Evolutionary conservation across 2,113 vertebrate species (phyloP).

Genomic region (Pollachius pollachius): DNA sequence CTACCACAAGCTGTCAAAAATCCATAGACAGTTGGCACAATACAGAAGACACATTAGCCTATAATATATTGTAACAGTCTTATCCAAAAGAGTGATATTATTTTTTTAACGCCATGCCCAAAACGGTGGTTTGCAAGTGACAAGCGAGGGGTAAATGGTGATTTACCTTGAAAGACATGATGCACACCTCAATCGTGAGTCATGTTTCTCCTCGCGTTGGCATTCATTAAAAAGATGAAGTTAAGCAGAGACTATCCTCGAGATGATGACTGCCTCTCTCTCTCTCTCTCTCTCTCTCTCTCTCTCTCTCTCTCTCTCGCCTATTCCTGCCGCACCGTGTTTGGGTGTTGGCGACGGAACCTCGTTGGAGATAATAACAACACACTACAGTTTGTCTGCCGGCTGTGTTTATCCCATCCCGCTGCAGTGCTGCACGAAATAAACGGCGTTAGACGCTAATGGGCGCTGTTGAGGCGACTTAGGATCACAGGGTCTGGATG

Average conservation of each 20-base stretch:
- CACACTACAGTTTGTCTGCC: too few species aligned
- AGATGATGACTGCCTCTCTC: constrained; percentile 21
- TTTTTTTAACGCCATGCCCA: too few species aligned
- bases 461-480: constrained; percentile 30
- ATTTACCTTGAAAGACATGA: constrained; percentile 79
- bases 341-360: constrained; percentile 52
- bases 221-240: constrained; percentile 44
- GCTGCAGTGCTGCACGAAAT: constrained; percentile 38
- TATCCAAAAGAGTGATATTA: too few species aligned
- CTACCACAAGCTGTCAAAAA: too few species aligned
- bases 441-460: not conserved
- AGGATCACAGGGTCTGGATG: too few species aligned
- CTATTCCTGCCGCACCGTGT: constrained; percentile 45
- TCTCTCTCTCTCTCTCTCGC: too few species aligned
- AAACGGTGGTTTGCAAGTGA: too few species aligned
- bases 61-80: too few species aligned
- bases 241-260: not conserved
- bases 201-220: constrained; percentile 46
- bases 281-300: too few species aligned
- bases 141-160: not conserved
- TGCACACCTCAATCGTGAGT: constrained; percentile 63
- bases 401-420: constrained; percentile 24
- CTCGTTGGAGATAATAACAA: constrained; percentile 42
- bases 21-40: too few species aligned
- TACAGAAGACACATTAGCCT: too few species aligned